Conservation (phyloP, 2,797 vertebrate genomes). For the Esox masquinongy region DNA sequence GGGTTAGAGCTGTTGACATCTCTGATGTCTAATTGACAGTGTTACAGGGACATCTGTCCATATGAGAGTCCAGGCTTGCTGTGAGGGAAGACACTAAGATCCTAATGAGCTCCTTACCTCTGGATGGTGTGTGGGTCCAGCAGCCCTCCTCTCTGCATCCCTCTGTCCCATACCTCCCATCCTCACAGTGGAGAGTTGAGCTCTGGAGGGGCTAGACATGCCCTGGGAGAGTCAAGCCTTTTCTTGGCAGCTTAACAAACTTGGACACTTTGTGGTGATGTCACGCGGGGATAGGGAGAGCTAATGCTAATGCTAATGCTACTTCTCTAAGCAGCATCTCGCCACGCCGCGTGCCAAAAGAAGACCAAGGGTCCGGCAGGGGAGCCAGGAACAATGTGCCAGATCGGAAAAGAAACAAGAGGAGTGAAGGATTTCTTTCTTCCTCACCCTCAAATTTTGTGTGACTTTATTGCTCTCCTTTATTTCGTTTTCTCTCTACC, state of each 20-base stretch:
- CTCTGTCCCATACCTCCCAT: constrained; percentile 14
- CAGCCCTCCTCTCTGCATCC: neutral
- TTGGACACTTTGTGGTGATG: constrained; percentile 33
- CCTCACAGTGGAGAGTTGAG: constrained; percentile 4
- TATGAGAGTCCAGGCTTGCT: neutral
- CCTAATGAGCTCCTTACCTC: constrained; percentile 4
- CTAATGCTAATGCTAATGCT: constrained; percentile 36
- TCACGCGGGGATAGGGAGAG: constrained; percentile 34
- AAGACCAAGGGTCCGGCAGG: neutral
- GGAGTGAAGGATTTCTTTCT: constrained; percentile 11
- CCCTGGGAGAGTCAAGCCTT: constrained; percentile 52
- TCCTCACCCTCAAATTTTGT: too few species aligned
- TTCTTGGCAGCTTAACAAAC: constrained; percentile 41
- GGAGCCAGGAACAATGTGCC: constrained; percentile 5
- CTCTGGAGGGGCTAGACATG: constrained; percentile 30
- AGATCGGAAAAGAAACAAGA: constrained; percentile 22
- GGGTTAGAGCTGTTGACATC: constrained; percentile 17
- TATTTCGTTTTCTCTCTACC: too few species aligned
- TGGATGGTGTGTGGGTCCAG: neutral
- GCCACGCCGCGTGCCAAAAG: neutral
- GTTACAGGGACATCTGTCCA: neutral
- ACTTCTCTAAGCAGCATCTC: neutral
- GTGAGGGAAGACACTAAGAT: neutral
- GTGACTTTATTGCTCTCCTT: too few species aligned
- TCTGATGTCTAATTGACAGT: constrained; percentile 9